phyloP scores from a whole-genome alignment of 2,113 vertebrate species.

The Myodes glareolus region DNA sequence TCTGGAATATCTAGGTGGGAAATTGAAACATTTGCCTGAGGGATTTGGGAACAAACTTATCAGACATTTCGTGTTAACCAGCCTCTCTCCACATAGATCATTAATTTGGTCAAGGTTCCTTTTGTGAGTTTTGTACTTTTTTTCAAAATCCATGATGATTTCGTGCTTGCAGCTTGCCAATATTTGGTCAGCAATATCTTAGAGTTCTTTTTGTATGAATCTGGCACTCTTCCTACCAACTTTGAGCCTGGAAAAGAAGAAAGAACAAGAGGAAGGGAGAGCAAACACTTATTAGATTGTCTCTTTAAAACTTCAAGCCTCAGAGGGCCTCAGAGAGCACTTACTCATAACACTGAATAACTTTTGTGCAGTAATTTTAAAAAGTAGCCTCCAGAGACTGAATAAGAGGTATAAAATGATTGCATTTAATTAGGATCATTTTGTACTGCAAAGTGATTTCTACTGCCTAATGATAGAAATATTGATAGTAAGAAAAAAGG shows the following conservation, averaged over 20 bases:
- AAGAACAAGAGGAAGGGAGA: not conserved
- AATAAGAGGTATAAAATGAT: not conserved
- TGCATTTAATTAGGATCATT: not conserved
- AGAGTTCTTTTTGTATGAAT: not conserved
- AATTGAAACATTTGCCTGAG: not conserved
- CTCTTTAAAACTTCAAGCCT: not conserved
- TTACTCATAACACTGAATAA: not conserved
- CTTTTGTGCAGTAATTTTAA: not conserved
- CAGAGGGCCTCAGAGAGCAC: not conserved
- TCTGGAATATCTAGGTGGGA: not conserved
- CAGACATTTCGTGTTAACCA: not conserved
- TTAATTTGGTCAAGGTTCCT: not conserved
- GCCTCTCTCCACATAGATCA: not conserved
- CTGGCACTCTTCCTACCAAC: not conserved
- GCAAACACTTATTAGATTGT: not conserved
- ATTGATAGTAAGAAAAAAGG: not conserved
- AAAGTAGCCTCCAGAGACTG: not conserved
- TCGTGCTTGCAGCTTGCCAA: not conserved
- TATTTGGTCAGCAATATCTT: not conserved
- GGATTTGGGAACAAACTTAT: not conserved
- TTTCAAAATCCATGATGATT: not conserved
- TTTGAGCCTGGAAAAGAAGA: not conserved
- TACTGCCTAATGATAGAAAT: not conserved
- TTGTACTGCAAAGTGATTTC: not conserved
- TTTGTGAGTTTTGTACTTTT: not conserved